Evolutionary conservation across 2,888 invertebrate genomes (phyloP).

Genomic region (Tenthredo scrophulariae): DNA sequence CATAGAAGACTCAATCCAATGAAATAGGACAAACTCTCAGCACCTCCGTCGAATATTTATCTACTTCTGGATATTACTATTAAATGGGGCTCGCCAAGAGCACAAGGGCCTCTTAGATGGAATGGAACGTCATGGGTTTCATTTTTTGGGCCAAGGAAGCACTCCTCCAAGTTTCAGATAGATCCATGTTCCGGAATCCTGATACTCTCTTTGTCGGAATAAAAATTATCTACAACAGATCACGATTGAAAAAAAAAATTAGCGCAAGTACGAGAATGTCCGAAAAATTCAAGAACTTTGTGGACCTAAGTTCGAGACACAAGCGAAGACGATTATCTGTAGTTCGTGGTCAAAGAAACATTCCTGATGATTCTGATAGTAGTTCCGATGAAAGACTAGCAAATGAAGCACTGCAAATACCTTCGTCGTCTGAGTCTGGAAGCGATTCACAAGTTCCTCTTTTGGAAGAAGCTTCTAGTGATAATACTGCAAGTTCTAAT

Average conservation of each 20-base stretch:
- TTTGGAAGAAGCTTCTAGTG: background rate
- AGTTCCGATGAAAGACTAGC: background rate
- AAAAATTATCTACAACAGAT: background rate
- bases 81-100: background rate
- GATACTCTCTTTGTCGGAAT: too few relatives aligned
- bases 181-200: too few relatives aligned
- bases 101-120: background rate
- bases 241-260: background rate
- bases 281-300: background rate
- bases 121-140: background rate
- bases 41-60: background rate
- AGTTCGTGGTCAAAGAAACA: background rate
- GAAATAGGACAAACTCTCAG: background rate
- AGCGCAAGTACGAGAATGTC: background rate
- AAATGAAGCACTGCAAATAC: background rate
- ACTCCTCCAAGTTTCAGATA: background rate
- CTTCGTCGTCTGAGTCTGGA: background rate
- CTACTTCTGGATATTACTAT: background rate
- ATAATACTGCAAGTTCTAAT: constrained; percentile 2
- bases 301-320: background rate
- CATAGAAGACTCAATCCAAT: too few relatives aligned
- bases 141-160: background rate
- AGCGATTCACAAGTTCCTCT: background rate
- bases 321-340: background rate
- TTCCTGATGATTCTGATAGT: background rate